phyloP scores from a whole-genome alignment of 2,888 invertebrate genomes.

The Neuroscelio doddi region DNA sequence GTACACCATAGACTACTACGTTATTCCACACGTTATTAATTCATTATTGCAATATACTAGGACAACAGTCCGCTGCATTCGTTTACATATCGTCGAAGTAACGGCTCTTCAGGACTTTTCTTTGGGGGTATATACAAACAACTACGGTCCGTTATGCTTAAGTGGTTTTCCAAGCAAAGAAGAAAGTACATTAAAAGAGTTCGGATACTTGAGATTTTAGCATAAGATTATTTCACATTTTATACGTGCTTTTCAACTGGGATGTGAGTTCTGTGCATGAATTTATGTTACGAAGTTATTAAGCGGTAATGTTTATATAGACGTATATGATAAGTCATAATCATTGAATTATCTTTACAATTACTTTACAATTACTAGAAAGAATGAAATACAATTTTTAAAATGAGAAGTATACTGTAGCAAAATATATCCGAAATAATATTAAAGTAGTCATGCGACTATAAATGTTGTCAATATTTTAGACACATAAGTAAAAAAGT shows the following conservation, averaged over 20 bases:
- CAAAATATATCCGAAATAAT: too few relatives aligned
- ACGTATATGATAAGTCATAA: constrained; percentile 11
- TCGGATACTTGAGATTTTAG: constrained; percentile 20
- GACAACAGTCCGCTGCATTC: constrained; percentile 23
- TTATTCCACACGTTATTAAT: constrained; percentile 27
- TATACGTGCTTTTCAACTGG: constrained; percentile 18
- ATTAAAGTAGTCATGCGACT: too few relatives aligned
- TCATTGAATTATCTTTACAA: constrained; percentile 29
- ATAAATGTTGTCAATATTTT: too few relatives aligned
- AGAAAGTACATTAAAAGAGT: constrained; percentile 24
- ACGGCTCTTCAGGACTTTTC: constrained; percentile 38
- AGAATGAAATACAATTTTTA: too few relatives aligned
- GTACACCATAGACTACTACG: constrained; percentile 33
- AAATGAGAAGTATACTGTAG: too few relatives aligned
- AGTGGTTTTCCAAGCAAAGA: constrained; percentile 25
- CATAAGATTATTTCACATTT: constrained; percentile 20
- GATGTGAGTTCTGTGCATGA: constrained; percentile 14
- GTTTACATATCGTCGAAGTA: constrained; percentile 39
- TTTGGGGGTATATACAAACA: constrained; percentile 18
- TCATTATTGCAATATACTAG: constrained; percentile 39
- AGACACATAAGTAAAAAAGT: too few relatives aligned
- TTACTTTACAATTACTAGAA: too few relatives aligned
- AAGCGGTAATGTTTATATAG: constrained; percentile 2
- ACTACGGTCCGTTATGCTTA: constrained; percentile 38
- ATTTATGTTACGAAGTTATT: constrained; percentile 15